Conservation (phyloP, 2,888 invertebrate species). For the Cataglyphis cursor region DNA sequence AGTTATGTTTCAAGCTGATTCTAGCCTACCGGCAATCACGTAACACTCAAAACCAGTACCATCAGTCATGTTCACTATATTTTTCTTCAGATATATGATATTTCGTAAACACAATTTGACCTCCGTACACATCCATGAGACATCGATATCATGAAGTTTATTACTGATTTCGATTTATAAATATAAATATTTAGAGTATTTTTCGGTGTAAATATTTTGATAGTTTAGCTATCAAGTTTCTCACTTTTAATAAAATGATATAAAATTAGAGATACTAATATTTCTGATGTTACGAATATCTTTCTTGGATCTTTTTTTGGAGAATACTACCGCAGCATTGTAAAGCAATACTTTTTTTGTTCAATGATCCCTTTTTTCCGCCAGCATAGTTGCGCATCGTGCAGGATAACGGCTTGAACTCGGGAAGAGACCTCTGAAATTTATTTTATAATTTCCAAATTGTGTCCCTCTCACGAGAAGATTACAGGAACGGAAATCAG, state of each 20-base stretch:
- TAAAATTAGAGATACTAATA: background rate
- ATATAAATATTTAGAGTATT: slow-evolving; percentile 21
- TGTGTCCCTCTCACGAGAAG: slow-evolving; percentile 57
- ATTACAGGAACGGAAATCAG: slow-evolving; percentile 66
- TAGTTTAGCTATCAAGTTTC: background rate
- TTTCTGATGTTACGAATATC: background rate
- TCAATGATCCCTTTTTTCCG: slow-evolving; percentile 13
- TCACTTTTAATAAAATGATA: background rate
- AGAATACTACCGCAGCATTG: slow-evolving; percentile 14
- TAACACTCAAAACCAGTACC: background rate
- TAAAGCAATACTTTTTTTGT: slow-evolving; percentile 46
- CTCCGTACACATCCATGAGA: background rate
- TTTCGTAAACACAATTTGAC: slow-evolving; percentile 16
- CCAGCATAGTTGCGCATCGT: background rate
- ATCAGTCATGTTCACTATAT: background rate
- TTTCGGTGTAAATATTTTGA: background rate
- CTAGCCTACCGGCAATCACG: slow-evolving; percentile 18
- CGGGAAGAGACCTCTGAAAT: slow-evolving; percentile 3
- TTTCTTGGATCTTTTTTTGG: background rate
- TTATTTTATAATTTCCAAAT: slow-evolving; percentile 68
- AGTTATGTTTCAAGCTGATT: slow-evolving; percentile 57
- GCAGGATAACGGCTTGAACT: slow-evolving; percentile 29
- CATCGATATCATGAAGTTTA: background rate
- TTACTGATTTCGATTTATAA: background rate
- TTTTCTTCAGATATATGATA: background rate